These are phyloP conservation scores for Leptinotarsa haldemani DNA, from an alignment of 2,888 invertebrate genomes.

Conservation along the genomic window DNA sequence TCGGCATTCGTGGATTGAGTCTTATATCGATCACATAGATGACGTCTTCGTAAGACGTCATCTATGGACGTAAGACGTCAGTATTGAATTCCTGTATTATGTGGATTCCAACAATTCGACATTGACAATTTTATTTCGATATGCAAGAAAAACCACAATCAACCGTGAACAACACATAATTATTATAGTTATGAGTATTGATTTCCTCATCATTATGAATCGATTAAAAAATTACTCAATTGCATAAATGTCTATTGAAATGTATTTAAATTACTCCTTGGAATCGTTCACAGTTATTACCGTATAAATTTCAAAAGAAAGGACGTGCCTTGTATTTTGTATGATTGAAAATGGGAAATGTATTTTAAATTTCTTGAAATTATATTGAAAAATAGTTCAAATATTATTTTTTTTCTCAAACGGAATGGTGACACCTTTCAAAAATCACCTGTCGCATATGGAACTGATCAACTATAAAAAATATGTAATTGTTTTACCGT, in stretches of 20 bases:
- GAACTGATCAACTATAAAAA: neutral
- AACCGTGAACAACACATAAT: neutral
- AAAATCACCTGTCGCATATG: neutral
- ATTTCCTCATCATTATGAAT: conserved; percentile 2
- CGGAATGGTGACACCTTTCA: neutral
- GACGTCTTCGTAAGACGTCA: too few relatives aligned
- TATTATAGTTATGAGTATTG: neutral
- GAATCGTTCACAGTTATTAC: neutral
- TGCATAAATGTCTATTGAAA: neutral
- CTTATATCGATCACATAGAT: too few relatives aligned
- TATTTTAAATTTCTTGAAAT: too few relatives aligned
- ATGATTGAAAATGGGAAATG: too few relatives aligned
- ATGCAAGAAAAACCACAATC: neutral
- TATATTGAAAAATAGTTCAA: too few relatives aligned
- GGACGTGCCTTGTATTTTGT: too few relatives aligned
- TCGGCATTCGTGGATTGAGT: too few relatives aligned
- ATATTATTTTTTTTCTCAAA: too few relatives aligned
- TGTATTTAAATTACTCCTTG: neutral
- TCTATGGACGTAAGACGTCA: too few relatives aligned
- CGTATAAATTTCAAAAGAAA: too few relatives aligned
- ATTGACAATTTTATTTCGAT: neutral
- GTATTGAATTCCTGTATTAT: too few relatives aligned
- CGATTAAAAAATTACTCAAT: neutral
- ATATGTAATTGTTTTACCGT: neutral
- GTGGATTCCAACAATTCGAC: neutral